Evolutionary conservation across 2,888 invertebrate species (phyloP), one percentile per base, ranked within the genome.

Genomic region (Lepidocyrtoides sp.): DNA sequence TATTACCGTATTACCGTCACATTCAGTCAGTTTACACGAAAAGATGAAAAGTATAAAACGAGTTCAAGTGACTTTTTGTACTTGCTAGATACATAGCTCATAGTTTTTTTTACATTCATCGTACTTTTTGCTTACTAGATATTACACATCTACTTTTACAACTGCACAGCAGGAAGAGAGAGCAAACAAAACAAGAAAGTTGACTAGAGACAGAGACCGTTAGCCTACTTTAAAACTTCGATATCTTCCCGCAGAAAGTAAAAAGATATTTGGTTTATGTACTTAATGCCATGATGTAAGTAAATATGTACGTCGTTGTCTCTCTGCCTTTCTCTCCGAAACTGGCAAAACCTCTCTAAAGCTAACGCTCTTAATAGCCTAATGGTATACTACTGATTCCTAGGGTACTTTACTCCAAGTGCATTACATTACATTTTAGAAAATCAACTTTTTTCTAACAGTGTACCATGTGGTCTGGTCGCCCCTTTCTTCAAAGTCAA

Each of bases 1-100:
- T 51, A 77, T 51, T 63, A 81, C 51, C 79, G 44, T n/a, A n/a
- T n/a, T n/a, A n/a, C 32, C 54, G 54, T 91, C 90, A 51, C 23
- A 63, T 60, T 51, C 84, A 44, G 63, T 17, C 36, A 26, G 12
- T 5, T 14, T 51, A 0, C 26, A n/a, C 23, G 26, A 75, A 26
- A 41, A 51, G 8, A 44, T 20, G 66, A 69, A 69, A 69, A 69
- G 17, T 54, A 57, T 2, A 10, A 26, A 60, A 60, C 20, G 26
- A 60, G 36, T n/a, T 36, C 36, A 69, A 36, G 60, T 60, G 63
- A 1, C 63, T n/a, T 32, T 51, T 51, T 51, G 5, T n/a, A 8
- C n/a, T n/a, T n/a, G n/a, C 14, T 32, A 4, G 5, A n/a, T 29
- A 17, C 36, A 23, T 77, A 17, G 14, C 29, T 17, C 48, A 41